Base-by-base conservation (phyloP, 2,113 vertebrate species). In the Excalfactoria chinensis region DNA sequence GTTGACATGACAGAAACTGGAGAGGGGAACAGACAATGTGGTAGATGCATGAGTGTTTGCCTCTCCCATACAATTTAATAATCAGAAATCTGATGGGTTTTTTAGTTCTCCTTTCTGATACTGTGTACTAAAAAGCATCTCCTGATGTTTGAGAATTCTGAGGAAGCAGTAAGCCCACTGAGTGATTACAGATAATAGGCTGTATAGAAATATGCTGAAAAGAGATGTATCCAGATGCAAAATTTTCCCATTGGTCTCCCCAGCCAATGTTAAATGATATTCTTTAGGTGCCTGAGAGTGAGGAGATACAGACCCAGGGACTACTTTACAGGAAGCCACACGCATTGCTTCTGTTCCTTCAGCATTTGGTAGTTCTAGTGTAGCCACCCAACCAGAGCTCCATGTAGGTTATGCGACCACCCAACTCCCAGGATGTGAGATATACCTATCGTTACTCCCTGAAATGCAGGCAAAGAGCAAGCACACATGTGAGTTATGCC, bases 31-130 rank as follows among this genome's bases (percentile, higher is more conserved):
- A 78, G 44, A 41, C 34, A 0, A 68, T 49, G 6, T 71, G 19
- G 8, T 46, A 3, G 0, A 68, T 26, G 2, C 7, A 8, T 48
- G 40, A 69, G 25, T 64, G 3, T 1, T 35, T 82, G 63, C 11
- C 19, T n/a, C 23, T 85, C 23, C 18, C 16, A 19, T 49, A 6
- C 6, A 34, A 37, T 59, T 85, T 78, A 55, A 68, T 18, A 68
- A 18, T n/a, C 66, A 59, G 44, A 72, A 48, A 26, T 26, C 22
- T 51, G 41, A 34, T 9, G n/a, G 21, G 6, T 30, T 69, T 4
- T 0, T 55, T 60, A 6, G 8, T 63, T 8, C 4, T 56, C 23
- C 56, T 30, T 25, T 35, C 30, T 74, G 19, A 21, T 71, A 25
- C 14, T 58, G n/a, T 32, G 26, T 66, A 69, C 55, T 51, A 30